Evolutionary conservation across 1,140 invertebrate species (phyloP).

Genomic region (Eumaeus atala): DNA sequence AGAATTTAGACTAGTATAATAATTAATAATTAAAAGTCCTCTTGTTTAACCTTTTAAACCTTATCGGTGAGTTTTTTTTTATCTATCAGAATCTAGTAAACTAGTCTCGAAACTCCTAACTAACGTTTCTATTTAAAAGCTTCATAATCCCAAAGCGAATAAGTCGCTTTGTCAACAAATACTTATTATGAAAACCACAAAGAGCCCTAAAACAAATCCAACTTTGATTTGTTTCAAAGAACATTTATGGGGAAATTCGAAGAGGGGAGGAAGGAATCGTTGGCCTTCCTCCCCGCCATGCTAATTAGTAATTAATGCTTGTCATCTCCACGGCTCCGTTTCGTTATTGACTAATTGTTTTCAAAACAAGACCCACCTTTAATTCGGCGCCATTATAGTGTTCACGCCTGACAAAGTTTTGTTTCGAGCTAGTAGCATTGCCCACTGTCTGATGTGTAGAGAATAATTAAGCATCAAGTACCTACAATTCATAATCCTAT

Average conservation of each 20-base stretch:
- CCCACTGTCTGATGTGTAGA: no score
- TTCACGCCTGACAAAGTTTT: background rate
- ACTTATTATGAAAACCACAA: slow-evolving; percentile 10
- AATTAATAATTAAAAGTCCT: no score
- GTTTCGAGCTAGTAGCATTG: background rate
- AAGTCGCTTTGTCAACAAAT: background rate
- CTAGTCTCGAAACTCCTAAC: no score
- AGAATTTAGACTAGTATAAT: no score
- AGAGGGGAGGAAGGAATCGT: slow-evolving; percentile 7
- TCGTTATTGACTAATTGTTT: slow-evolving; percentile 52
- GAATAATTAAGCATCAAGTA: no score
- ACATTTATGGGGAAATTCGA: slow-evolving; percentile 23
- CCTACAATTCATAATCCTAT: no score
- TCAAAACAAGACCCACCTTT: slow-evolving; percentile 37
- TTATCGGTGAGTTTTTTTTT: no score
- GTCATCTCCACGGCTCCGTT: slow-evolving; percentile 32
- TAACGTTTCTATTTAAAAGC: no score
- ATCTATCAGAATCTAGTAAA: no score
- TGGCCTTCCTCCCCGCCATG: slow-evolving; percentile 13
- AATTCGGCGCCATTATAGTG: slow-evolving; percentile 30
- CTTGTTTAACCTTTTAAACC: no score
- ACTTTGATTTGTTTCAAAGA: slow-evolving; percentile 48
- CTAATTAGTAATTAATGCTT: slow-evolving; percentile 45
- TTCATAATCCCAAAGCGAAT: no score
- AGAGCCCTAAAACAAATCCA: slow-evolving; percentile 18